Conservation (phyloP, 2,888 invertebrate species). For the Thalpophila matura region DNA sequence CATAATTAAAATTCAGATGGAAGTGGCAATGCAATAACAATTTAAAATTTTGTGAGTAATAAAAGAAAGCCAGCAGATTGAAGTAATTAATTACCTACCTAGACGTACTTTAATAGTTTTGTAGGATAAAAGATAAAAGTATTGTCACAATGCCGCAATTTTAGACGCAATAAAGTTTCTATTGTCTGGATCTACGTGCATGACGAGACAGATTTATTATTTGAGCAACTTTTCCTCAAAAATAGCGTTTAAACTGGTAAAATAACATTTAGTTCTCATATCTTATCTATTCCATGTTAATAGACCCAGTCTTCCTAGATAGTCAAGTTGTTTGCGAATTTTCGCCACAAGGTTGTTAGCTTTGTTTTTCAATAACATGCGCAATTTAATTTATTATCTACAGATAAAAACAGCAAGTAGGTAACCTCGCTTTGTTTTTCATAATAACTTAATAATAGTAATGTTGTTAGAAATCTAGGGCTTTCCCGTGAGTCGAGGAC, state of each 20-base stretch:
- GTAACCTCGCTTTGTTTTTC: constrained; percentile 38
- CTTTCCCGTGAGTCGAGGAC: background rate
- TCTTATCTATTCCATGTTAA: constrained; percentile 34
- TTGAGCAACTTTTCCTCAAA: background rate
- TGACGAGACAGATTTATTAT: background rate
- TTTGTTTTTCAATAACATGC: constrained; percentile 46
- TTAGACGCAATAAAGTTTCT: no score
- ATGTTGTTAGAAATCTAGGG: background rate
- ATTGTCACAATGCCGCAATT: no score
- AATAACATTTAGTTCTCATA: background rate
- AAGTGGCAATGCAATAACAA: no score
- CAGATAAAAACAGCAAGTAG: constrained; percentile 17
- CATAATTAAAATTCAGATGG: no score
- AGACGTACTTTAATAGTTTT: no score
- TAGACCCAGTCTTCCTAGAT: constrained; percentile 2
- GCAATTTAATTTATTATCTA: constrained; percentile 57
- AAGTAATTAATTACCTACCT: no score
- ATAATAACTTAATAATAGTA: constrained; percentile 22
- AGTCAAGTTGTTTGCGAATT: constrained; percentile 30
- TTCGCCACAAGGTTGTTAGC: background rate
- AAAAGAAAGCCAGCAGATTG: no score
- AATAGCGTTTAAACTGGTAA: constrained; percentile 12
- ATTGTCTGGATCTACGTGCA: no score
- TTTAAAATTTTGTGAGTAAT: no score
- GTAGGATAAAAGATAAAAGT: no score